A percentile compares a stretch with the other conserved stretches of the same genome.
Conservation (phyloP, 64 coral and sea anemone species). For the Montipora capricornis region DNA sequence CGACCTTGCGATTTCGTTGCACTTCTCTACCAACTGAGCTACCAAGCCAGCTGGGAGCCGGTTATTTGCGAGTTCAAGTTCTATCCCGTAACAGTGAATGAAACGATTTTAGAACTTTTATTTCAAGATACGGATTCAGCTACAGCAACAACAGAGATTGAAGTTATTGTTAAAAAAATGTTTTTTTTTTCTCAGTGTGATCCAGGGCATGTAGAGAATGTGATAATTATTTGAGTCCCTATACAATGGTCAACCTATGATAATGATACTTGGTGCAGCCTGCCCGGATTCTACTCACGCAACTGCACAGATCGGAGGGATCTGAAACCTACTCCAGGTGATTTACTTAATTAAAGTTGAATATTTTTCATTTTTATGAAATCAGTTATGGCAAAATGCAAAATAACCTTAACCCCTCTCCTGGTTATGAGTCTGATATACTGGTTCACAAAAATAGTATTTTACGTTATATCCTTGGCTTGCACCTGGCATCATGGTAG, state of each 20-base stretch:
- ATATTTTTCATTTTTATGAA: too few species aligned
- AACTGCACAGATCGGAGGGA: constrained; percentile 36
- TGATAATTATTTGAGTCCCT: constrained; percentile 75
- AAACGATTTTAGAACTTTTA: background rate
- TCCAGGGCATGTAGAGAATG: constrained; percentile 26
- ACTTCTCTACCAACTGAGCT: too few species aligned
- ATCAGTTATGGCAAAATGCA: too few species aligned
- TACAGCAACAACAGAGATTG: too few species aligned
- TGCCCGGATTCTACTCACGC: constrained; percentile 43
- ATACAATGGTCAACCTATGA: constrained; percentile 21
- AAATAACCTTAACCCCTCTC: too few species aligned
- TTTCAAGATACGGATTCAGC: background rate
- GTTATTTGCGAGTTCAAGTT: too few species aligned
- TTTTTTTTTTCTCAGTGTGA: constrained; percentile 62
- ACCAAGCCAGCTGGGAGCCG: too few species aligned
- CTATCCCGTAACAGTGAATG: background rate
- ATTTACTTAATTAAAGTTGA: background rate
- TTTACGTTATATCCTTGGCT: too few species aligned
- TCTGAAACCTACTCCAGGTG: constrained; percentile 80
- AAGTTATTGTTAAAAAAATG: background rate
- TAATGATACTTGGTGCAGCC: constrained; percentile 63
- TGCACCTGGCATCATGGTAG: too few species aligned
- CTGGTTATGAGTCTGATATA: too few species aligned
- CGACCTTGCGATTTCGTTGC: too few species aligned
- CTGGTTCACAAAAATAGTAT: too few species aligned